Base-by-base conservation (phyloP, 2,113 vertebrate genomes). In the Corvus hawaiiensis region DNA sequence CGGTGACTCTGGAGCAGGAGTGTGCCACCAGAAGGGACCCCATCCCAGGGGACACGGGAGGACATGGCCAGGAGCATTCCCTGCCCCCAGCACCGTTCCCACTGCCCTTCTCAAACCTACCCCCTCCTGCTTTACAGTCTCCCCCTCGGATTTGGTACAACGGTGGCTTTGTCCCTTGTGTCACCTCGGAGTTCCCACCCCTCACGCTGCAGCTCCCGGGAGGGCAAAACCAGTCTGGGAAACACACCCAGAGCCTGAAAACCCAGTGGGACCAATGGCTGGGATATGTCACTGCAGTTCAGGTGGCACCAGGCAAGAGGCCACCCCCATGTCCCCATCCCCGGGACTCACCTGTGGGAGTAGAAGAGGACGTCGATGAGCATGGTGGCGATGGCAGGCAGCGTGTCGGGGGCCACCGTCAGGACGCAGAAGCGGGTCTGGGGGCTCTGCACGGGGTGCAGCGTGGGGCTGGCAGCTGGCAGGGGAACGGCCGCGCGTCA, bases 351-450 rank as follows among this genome's bases (percentile, higher is more conserved):
- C 99, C 98, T 98, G 97, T 97, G 98, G 3, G 99, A 99, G 81
- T 99, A 99, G 97, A 99, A 99, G 77, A 99, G 98, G 78, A 99
- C 99, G 0, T 99, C 99, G 3, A 99, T 99, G 90, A 99, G 99
- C 7, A 98, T 99, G 69, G 99, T 99, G 94, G 99, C 99, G 3
- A 99, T 99, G 87, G 99, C 98, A 0, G 99, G 99, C 95, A 99
- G 98, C 0, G 99, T 99, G 96, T 99, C 99, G 0, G 99, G 99
- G 94, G 99, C 99, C 98, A 99, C 96, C 1, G 99, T 99, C 97
- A 99, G 98, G 91, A 99, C 98, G 43, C 99, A 99, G 98, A 99
- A 99, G 67, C 98, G 98, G 96, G 99, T 99, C 94, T 98, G 98
- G 2, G 99, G 99, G 84, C 99, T 99, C 96, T 99, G 98, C 93